phyloP scores from a whole-genome alignment of 35 echinoderm and acorn worm species.

The Stichopus chloronotus region DNA sequence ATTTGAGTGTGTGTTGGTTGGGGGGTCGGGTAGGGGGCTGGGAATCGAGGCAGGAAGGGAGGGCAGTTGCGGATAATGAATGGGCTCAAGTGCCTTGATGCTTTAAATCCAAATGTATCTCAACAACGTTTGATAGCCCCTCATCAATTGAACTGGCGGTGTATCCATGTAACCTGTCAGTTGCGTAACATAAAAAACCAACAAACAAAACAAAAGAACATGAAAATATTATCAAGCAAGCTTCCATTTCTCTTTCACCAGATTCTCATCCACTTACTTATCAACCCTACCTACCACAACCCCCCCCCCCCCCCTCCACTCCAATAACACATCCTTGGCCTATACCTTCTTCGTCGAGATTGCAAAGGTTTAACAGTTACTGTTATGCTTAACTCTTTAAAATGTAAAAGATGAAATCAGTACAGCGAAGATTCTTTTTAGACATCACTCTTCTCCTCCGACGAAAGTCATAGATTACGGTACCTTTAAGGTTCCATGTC shows the following conservation, averaged over 20 bases:
- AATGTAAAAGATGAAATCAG: too few relatives aligned
- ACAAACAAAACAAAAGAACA: too few relatives aligned
- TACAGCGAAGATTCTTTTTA: too few relatives aligned
- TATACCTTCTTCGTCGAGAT: background rate
- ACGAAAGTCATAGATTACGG: background rate
- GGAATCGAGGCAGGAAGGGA: background rate
- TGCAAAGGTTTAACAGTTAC: too few relatives aligned
- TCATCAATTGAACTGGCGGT: background rate
- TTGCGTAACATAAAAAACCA: background rate
- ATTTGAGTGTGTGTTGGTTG: background rate
- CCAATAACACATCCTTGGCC: background rate
- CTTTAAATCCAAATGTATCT: background rate
- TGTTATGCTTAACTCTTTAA: too few relatives aligned
- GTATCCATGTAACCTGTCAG: background rate
- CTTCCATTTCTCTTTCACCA: background rate
- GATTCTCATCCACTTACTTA: background rate
- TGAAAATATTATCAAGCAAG: background rate
- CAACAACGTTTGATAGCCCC: background rate
- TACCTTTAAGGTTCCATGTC: constrained; percentile 5
- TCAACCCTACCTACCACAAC: background rate
- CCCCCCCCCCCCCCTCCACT: background rate
- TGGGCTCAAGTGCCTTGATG: background rate
- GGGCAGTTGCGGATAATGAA: background rate
- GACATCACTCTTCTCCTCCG: background rate
- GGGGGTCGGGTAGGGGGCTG: too few relatives aligned